Base-by-base conservation (phyloP, 2,113 vertebrate species). In the Clarias macrocephalus region DNA sequence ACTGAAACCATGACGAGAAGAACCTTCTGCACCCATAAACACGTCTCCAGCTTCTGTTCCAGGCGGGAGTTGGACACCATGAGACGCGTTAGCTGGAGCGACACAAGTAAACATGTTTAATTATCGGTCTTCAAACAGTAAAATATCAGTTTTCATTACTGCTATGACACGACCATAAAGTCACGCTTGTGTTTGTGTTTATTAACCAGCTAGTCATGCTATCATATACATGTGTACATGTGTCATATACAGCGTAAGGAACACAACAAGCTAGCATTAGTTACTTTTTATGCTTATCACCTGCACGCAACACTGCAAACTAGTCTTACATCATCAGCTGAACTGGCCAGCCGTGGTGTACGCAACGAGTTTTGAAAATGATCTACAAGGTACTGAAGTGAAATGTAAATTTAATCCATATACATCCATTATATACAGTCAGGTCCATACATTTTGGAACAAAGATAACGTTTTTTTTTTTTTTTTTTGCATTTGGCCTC, bases 11-110 rank as follows among this genome's bases (percentile, higher is more conserved):
- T 86, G 84, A 92, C 90, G 25, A 94, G 83, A 15, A 97, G 94
- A 82, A 99, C 91, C 92, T 98, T 97, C 91, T 99, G 98, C 84
- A 96, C 92, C 97, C 97, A 98, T 90, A 99, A 86, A 92, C 96
- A 97, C 33, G 42, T 89, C 62, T 96, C 95, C 92, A 99, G 92
- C 93, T 96, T 96, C 91, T 96, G 96, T 91, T 98, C 97, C 92
- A 99, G 92, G 86, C 96, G 94, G 23, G 88, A 95, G 92, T 94
- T 97, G 91, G 93, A 94, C 89, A 94, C 93, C 92, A 96, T 92
- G 89, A 99, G 87, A 83, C 88, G 96, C 92, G 93, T 95, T 90
- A 99, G 95, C 98, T 99, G 94, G 80, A 93, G 84, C 89, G 76
- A 12, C 4, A 42, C 2, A 15, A 60, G 12, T 59, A 59, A 23